These are phyloP conservation scores for Anseranas semipalmata DNA, from an alignment of 2,113 vertebrate genomes.

Conservation along the genomic window DNA sequence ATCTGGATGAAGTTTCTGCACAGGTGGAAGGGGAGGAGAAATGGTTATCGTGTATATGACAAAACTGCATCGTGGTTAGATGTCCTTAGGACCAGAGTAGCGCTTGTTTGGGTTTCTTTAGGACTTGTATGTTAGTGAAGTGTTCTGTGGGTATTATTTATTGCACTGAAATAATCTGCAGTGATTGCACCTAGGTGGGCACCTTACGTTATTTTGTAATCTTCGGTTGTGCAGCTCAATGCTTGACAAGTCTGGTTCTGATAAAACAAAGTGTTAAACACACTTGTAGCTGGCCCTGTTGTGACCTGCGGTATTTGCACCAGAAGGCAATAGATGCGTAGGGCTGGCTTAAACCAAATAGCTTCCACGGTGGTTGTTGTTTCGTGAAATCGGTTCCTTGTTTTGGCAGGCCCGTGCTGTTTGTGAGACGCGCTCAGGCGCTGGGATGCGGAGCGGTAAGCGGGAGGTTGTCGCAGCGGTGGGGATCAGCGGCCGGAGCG, in stretches of 20 bases:
- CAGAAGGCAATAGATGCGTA: not conserved
- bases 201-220: fast-evolving
- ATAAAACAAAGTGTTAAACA: fast-evolving
- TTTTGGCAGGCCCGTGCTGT: not conserved
- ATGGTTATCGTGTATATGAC: fast-evolving
- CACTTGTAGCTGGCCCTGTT: fast-evolving
- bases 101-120: not conserved
- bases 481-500: too few species aligned
- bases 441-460: not conserved
- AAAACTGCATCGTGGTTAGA: fast-evolving
- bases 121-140: not conserved
- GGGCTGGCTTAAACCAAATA: not conserved
- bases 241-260: fast-evolving
- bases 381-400: not conserved
- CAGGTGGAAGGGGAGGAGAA: not conserved
- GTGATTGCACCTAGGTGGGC: fast-evolving
- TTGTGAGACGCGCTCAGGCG: not conserved
- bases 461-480: not conserved
- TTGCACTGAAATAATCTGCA: not conserved
- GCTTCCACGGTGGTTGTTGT: not conserved
- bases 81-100: not conserved
- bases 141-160: not conserved
- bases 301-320: fast-evolving
- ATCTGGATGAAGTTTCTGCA: not conserved
- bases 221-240: not conserved